These are phyloP conservation scores for Andrena camellia DNA, from an alignment of 2,888 invertebrate species.

Conservation along the genomic window DNA sequence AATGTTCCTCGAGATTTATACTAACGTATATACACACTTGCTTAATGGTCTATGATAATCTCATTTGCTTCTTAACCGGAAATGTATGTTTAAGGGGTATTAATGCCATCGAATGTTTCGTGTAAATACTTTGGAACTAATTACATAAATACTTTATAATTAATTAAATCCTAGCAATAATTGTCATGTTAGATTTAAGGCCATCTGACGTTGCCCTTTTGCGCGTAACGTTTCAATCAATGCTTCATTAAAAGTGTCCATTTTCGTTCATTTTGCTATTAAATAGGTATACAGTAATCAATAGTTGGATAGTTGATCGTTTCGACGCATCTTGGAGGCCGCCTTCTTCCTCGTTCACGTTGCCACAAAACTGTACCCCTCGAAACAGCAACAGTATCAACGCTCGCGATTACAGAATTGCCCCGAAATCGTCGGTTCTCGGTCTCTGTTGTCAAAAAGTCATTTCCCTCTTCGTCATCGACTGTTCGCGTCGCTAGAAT, in stretches of 20 bases:
- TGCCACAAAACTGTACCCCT: not conserved
- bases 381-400: not conserved
- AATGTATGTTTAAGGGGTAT: not conserved
- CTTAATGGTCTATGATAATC: constrained; percentile 17
- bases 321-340: constrained; percentile 21
- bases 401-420: not conserved
- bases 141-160: not conserved
- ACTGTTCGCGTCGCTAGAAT: constrained; percentile 16
- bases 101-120: not conserved
- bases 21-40: constrained; percentile 14
- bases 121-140: constrained; percentile 4
- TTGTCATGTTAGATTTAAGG: constrained; percentile 51
- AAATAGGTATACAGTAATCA: constrained; percentile 23
- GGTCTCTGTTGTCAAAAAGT: constrained; percentile 57
- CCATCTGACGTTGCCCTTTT: constrained; percentile 17
- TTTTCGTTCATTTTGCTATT: constrained; percentile 41
- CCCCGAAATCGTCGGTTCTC: constrained; percentile 31
- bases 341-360: not conserved
- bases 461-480: constrained; percentile 41
- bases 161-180: constrained; percentile 17
- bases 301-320: constrained; percentile 15
- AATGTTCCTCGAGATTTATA: not conserved
- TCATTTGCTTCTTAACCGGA: not conserved
- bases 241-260: constrained; percentile 9
- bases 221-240: constrained; percentile 2